Base-by-base conservation (phyloP, 2,888 invertebrate genomes). In the Drosophila mayaguana region DNA sequence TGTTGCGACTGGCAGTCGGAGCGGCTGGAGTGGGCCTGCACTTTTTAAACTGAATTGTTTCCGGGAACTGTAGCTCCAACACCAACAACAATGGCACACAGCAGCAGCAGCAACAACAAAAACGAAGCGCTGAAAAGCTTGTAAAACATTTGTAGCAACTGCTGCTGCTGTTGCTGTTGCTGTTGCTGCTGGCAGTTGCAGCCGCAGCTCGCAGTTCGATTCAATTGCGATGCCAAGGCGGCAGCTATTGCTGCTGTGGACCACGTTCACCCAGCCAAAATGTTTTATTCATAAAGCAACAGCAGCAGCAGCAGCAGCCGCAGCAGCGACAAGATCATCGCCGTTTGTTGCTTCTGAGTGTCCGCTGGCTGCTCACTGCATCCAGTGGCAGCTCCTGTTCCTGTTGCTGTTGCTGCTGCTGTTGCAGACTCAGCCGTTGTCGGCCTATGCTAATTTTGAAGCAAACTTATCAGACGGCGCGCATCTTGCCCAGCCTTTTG, bases 61-160 rank as follows among this genome's bases (percentile, higher is more conserved):
- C 90, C 85, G 83, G 85, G 89, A 89, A 89, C 84, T 84, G 87
- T 76, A 72, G 78, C 71, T 74, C 72, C 80, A 77, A 80, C 73
- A 74, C 74, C 76, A 78, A 75, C 75, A 83, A 71, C 84, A 86
- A 83, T 79, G 78, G 65, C 32, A 53, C 70, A 67, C 75, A 76
- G 25, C 55, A 69, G 2, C n/a, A n/a, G 56, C 61, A 71, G 57
- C 69, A 73, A 45, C 75, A 75, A 53, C 72, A 73, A 57, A 60
- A 75, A 62, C 73, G 70, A 86, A 88, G 83, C 88, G 88, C 88
- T 88, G 88, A 81, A 88, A 85, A 87, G 80, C 85, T 85, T 83
- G 86, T 89, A 89, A 85, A 88, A 85, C 85, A 81, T 85, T 89
- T 89, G 89, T 86, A 83, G 81, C 87, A 87, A 84, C 87, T 88